Evolutionary conservation across 2,113 vertebrate genomes (phyloP).

Genomic region (Spilogale gracilis): DNA sequence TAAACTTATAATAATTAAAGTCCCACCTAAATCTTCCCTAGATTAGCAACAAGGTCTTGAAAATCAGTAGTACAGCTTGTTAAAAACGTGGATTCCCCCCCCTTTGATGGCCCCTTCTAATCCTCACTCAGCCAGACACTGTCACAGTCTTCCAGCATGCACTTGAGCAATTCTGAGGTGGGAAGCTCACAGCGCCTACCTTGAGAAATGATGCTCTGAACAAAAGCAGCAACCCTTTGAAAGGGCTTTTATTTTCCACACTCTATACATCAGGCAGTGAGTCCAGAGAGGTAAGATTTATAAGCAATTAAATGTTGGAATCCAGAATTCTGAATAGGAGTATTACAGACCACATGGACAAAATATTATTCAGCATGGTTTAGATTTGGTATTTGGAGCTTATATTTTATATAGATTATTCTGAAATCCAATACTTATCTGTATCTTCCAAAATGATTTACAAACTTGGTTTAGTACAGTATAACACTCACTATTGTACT

Average conservation of each 20-base stretch:
- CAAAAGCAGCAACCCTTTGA: fast-evolving
- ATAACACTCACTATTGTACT: neutral
- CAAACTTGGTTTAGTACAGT: neutral
- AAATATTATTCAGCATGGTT: neutral
- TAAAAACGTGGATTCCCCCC: neutral
- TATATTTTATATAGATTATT: neutral
- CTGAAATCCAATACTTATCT: neutral
- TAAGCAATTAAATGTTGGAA: neutral
- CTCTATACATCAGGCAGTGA: neutral
- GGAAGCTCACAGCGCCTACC: fast-evolving
- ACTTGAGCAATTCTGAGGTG: neutral
- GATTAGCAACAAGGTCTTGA: neutral
- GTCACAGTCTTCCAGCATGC: neutral
- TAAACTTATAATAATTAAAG: neutral
- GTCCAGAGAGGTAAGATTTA: neutral
- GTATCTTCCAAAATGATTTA: neutral
- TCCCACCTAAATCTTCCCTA: neutral
- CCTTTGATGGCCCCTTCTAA: fast-evolving
- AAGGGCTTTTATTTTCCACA: neutral
- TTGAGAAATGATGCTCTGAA: neutral
- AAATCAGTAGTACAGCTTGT: neutral
- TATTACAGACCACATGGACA: neutral
- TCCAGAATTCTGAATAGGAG: neutral
- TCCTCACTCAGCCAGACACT: neutral
- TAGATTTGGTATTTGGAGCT: neutral